A percentile compares a stretch with the other conserved stretches of the same genome.
phyloP scores from a whole-genome alignment of 1,140 invertebrate species.

The Phocides pigmalion region DNA sequence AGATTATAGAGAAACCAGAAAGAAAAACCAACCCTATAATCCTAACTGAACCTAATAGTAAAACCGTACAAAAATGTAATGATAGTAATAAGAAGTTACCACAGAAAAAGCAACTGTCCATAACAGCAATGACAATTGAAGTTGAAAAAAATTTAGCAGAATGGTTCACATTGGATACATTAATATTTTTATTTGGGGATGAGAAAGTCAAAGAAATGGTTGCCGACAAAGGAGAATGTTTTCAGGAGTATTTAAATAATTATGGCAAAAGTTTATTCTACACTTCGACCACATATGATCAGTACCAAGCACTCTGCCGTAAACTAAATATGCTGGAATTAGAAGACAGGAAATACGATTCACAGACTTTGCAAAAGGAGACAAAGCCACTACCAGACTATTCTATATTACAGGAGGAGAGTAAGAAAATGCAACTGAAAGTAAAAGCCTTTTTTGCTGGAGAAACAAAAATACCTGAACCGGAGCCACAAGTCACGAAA shows the following conservation, averaged over 20 bases:
- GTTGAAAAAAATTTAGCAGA: slow-evolving; percentile 84
- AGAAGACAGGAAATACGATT: slow-evolving; percentile 82
- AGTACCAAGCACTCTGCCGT: slow-evolving; percentile 84
- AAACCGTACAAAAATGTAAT: slow-evolving; percentile 28
- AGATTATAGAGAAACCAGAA: slow-evolving; percentile 72
- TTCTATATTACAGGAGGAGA: slow-evolving; percentile 84
- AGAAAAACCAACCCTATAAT: slow-evolving; percentile 70
- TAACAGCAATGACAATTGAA: slow-evolving; percentile 65
- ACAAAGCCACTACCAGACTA: slow-evolving; percentile 85
- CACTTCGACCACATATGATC: slow-evolving; percentile 75
- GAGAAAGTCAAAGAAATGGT: slow-evolving; percentile 84
- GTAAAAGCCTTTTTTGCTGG: slow-evolving; percentile 83
- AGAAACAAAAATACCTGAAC: slow-evolving; percentile 65
- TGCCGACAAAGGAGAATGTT: slow-evolving; percentile 80
- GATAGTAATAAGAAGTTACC: slow-evolving; percentile 38
- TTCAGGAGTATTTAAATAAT: slow-evolving; percentile 83
- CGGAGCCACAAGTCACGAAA: slow-evolving; percentile 45
- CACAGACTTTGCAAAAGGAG: slow-evolving; percentile 60
- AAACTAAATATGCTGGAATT: slow-evolving; percentile 84
- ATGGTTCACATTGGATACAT: slow-evolving; percentile 85
- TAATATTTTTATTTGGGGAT: slow-evolving; percentile 84
- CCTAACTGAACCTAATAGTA: slow-evolving; percentile 31
- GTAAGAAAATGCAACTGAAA: slow-evolving; percentile 83
- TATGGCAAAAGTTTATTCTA: slow-evolving; percentile 71
- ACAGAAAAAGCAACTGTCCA: slow-evolving; percentile 60